These are phyloP conservation scores for Gallinago media DNA, from an alignment of 2,113 vertebrate genomes.

Conservation along the genomic window DNA sequence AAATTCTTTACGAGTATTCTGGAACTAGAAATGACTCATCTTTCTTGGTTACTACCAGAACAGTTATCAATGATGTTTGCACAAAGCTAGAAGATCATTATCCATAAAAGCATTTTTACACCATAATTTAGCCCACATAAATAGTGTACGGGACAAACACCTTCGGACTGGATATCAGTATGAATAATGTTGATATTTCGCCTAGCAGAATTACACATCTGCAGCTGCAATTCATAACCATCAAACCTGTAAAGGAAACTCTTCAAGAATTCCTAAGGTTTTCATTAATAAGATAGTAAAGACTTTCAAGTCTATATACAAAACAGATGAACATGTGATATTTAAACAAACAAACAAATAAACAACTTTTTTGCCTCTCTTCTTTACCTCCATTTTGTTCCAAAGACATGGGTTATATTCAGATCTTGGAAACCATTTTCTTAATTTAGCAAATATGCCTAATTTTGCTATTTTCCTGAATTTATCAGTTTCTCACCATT, in stretches of 20 bases:
- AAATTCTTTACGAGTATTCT: background rate
- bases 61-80: background rate
- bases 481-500: background rate
- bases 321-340: background rate
- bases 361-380: background rate
- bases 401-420: background rate
- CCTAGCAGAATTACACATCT: background rate
- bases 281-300: background rate
- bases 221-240: background rate
- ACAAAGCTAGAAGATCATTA: background rate
- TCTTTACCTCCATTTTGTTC: background rate
- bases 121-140: background rate
- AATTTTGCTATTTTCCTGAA: background rate
- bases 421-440: background rate
- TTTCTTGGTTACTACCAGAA: background rate
- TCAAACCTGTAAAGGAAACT: background rate
- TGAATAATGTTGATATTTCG: background rate
- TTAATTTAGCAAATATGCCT: background rate
- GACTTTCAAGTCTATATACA: background rate
- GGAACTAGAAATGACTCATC: background rate
- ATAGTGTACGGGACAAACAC: background rate
- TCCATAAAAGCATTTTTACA: background rate
- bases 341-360: background rate
- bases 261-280: background rate
- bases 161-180: background rate